Percentiles rank a stretch among this genome's conserved stretches.
phyloP scores from a whole-genome alignment of 2,888 invertebrate genomes.

The Melipona beecheii region DNA sequence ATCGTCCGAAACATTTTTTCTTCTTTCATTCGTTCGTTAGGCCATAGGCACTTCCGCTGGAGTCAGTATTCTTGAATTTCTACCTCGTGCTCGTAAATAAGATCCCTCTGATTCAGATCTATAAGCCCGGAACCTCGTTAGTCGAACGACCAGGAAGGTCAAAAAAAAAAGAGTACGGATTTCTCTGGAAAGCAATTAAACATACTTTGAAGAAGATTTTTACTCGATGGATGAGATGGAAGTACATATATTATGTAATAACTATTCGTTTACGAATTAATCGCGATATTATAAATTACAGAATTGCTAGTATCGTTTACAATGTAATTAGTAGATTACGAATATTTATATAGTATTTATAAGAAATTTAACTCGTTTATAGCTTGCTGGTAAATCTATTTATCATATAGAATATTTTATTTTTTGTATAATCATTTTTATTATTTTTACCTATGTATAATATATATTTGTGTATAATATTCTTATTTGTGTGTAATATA shows the following conservation, averaged over 20 bases:
- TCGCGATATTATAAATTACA: not conserved
- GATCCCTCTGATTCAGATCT: conserved; percentile 35
- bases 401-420: too few relatives aligned
- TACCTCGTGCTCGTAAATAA: conserved; percentile 13
- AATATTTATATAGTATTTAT: too few relatives aligned
- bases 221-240: not conserved
- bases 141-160: not conserved
- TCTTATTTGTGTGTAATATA: not conserved
- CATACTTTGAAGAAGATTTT: not conserved
- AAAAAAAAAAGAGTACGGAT: not conserved
- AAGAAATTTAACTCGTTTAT: too few relatives aligned
- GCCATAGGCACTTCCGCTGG: conserved; percentile 27
- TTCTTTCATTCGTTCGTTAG: conserved; percentile 20
- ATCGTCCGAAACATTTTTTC: not conserved
- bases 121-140: conserved; percentile 11
- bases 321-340: too few relatives aligned
- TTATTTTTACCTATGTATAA: too few relatives aligned
- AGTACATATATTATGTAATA: not conserved
- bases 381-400: too few relatives aligned
- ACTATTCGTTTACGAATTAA: not conserved
- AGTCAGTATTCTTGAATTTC: conserved; percentile 28
- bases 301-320: too few relatives aligned
- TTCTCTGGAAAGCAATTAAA: not conserved
- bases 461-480: not conserved
- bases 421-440: too few relatives aligned